Evolutionary conservation across 2,888 invertebrate species (phyloP).

Genomic region (Sinodicranocentrus sp.): DNA sequence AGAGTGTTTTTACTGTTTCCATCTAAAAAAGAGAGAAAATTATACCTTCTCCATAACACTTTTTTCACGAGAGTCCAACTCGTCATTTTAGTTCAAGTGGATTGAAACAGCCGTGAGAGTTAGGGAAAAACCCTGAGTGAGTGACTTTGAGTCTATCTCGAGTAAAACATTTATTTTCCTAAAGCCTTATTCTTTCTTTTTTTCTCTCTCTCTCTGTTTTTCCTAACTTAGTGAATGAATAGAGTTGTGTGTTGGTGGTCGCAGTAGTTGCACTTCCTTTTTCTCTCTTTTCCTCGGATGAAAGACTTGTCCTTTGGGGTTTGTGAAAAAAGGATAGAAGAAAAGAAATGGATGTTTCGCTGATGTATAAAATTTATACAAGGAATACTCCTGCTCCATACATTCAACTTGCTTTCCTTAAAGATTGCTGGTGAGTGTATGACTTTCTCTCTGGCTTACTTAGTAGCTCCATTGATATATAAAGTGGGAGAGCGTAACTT

Average conservation of each 20-base stretch:
- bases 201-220: neutral
- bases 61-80: too few species aligned
- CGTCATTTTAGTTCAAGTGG: constrained; percentile 48
- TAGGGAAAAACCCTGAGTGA: constrained; percentile 6
- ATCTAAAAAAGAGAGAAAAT: too few species aligned
- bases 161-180: constrained; percentile 10
- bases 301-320: constrained; percentile 62
- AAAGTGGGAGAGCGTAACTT: constrained; percentile 22
- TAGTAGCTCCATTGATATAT: constrained; percentile 20
- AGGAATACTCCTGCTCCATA: too few species aligned
- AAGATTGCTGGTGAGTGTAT: neutral
- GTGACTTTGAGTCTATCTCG: neutral
- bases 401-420: too few species aligned
- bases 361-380: constrained; percentile 45
- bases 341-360: constrained; percentile 54
- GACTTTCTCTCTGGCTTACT: neutral
- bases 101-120: constrained; percentile 39
- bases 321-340: constrained; percentile 30
- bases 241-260: constrained; percentile 27
- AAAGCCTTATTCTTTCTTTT: neutral
- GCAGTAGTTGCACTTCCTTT: constrained; percentile 4
- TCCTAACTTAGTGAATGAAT: neutral
- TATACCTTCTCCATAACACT: too few species aligned
- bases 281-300: constrained; percentile 45
- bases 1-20: too few species aligned